Percentiles rank a stretch among this genome's conserved stretches.
These are phyloP conservation scores for Leptodactylus fallax DNA, from an alignment of 2,797 vertebrate genomes.

Conservation along the genomic window DNA sequence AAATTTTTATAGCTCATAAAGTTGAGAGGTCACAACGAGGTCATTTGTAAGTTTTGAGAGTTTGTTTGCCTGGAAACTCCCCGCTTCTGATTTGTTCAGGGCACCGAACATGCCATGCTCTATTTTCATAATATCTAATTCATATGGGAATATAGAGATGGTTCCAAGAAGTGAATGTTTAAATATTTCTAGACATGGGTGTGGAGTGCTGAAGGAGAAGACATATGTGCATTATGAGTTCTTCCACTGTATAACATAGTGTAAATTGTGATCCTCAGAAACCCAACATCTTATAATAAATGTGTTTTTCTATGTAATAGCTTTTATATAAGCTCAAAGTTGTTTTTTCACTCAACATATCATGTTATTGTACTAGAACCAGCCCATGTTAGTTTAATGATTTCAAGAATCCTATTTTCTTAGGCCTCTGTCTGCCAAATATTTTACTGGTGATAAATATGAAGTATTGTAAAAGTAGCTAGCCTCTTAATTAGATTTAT, in stretches of 20 bases:
- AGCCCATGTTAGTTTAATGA: constrained; percentile 38
- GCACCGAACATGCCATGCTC: neutral
- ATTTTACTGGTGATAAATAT: neutral
- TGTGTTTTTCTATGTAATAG: constrained; percentile 20
- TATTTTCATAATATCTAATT: neutral
- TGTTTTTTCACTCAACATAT: constrained; percentile 51
- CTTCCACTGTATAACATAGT: neutral
- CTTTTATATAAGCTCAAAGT: constrained; percentile 43
- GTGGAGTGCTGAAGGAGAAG: neutral
- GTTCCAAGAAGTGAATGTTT: neutral
- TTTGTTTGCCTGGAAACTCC: neutral
- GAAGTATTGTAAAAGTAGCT: neutral
- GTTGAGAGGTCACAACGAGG: neutral
- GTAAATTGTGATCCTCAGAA: constrained; percentile 17
- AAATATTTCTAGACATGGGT: constrained; percentile 30
- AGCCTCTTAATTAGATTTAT: neutral
- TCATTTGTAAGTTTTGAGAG: neutral
- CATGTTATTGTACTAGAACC: constrained; percentile 44
- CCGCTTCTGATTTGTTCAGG: neutral
- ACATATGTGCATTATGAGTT: neutral
- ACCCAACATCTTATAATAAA: constrained; percentile 25
- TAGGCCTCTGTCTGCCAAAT: constrained; percentile 9
- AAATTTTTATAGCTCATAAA: too few species aligned
- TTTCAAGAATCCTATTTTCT: constrained; percentile 18
- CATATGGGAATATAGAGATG: neutral